Evolutionary conservation across 2,113 vertebrate species (phyloP).

Genomic region (Platanista minor): DNA sequence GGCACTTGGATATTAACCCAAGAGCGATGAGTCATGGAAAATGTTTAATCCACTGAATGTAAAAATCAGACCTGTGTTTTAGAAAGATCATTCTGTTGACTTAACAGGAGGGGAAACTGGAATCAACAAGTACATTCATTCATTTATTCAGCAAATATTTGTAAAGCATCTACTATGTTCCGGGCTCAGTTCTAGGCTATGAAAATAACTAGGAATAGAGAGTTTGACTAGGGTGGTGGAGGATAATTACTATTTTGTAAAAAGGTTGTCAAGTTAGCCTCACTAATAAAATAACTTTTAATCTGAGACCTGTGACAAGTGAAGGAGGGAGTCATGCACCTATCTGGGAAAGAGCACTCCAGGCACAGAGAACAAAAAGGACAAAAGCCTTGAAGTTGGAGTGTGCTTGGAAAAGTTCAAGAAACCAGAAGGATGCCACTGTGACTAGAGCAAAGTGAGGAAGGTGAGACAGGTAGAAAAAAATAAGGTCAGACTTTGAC

Average conservation of each 20-base stretch:
- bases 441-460: neutral
- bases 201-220: neutral
- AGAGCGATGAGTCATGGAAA: neutral
- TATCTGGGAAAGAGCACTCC: neutral
- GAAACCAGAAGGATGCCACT: neutral
- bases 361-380: neutral
- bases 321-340: neutral
- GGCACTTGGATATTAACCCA: neutral
- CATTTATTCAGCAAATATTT: neutral
- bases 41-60: neutral
- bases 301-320: neutral
- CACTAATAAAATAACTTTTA: neutral
- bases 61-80: conserved; percentile 5
- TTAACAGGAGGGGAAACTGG: neutral
- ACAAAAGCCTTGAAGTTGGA: neutral
- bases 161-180: neutral
- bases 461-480: neutral
- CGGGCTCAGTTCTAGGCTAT: neutral
- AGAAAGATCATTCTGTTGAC: neutral
- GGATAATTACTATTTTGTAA: neutral
- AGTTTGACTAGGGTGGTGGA: neutral
- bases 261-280: neutral
- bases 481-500: neutral
- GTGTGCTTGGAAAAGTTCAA: neutral
- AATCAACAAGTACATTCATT: neutral